These are phyloP conservation scores for Apogon hyalosoma DNA, from an alignment of 2,797 vertebrate species.

Conservation along the genomic window DNA sequence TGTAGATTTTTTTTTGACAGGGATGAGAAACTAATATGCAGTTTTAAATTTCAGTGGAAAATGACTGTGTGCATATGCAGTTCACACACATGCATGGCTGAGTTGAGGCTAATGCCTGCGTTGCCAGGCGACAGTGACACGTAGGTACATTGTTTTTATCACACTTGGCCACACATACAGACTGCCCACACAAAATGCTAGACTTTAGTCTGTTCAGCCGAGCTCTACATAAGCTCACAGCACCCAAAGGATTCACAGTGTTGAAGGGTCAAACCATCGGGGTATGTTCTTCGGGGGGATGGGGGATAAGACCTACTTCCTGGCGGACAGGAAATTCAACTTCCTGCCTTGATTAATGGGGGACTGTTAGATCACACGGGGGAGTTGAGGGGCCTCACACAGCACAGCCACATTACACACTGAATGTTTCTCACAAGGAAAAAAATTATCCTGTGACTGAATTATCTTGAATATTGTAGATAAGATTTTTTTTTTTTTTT, in stretches of 20 bases:
- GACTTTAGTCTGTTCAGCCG: conserved; percentile 42
- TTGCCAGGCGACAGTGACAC: conserved; percentile 81
- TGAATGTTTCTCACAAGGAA: conserved; percentile 33
- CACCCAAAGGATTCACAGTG: conserved; percentile 67
- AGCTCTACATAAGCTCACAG: conserved; percentile 60
- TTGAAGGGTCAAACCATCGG: conserved; percentile 52
- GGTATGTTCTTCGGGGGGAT: conserved; percentile 31
- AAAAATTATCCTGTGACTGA: conserved; percentile 12
- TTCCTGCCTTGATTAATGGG: conserved; percentile 82
- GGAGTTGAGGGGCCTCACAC: conserved; percentile 65
- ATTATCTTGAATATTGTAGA: conserved; percentile 16
- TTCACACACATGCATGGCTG: conserved; percentile 27
- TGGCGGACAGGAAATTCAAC: conserved; percentile 80
- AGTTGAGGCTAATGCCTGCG: conserved; percentile 49
- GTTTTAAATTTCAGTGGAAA: conserved; percentile 19
- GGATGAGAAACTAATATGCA: conserved; percentile 6
- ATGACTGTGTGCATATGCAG: neutral
- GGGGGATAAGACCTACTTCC: conserved; percentile 63
- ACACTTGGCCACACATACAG: conserved; percentile 60
- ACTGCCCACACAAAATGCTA: conserved; percentile 62
- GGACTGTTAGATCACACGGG: conserved; percentile 60
- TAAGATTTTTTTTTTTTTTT: conserved; percentile 18
- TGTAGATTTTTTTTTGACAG: neutral
- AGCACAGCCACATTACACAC: conserved; percentile 62
- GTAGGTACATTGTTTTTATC: conserved; percentile 74